Conservation (phyloP, 2,888 invertebrate species). For the Drosophila hamatofila region DNA sequence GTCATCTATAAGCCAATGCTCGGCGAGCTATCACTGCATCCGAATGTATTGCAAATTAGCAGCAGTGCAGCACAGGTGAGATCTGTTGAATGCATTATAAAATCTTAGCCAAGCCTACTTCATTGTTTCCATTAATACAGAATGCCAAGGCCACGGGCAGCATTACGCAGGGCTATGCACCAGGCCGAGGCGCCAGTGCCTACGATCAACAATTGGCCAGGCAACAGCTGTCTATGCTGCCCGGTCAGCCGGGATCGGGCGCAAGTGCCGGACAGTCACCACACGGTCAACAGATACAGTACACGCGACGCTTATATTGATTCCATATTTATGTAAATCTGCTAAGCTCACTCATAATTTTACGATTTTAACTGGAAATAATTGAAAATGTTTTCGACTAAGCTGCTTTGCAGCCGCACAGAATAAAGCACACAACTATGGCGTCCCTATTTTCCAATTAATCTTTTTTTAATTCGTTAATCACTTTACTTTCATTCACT, state of each 20-base stretch:
- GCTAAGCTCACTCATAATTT: slow-evolving; percentile 62
- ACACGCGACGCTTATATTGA: slow-evolving; percentile 80
- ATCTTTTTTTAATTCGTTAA: neutral
- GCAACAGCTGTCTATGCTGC: slow-evolving; percentile 81
- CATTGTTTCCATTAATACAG: slow-evolving; percentile 81
- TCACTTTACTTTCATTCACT: neutral
- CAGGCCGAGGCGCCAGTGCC: slow-evolving; percentile 86
- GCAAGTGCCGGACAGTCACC: slow-evolving; percentile 70
- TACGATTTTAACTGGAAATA: slow-evolving; percentile 61
- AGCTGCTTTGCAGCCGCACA: slow-evolving; percentile 47
- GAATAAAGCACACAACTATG: slow-evolving; percentile 77
- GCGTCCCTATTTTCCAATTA: slow-evolving; percentile 76
- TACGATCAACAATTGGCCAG: slow-evolving; percentile 80
- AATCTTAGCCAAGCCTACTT: neutral
- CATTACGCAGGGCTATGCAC: slow-evolving; percentile 94
- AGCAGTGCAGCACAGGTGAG: slow-evolving; percentile 77
- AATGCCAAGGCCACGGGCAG: slow-evolving; percentile 92
- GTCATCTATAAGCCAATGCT: slow-evolving; percentile 83
- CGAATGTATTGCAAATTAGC: slow-evolving; percentile 83
- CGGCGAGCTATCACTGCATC: slow-evolving; percentile 83
- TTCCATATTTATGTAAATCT: slow-evolving; percentile 31
- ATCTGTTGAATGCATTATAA: neutral
- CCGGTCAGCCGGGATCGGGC: slow-evolving; percentile 68
- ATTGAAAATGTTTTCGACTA: slow-evolving; percentile 49
- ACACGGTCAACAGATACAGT: slow-evolving; percentile 80